A percentile compares a stretch with the other conserved stretches of the same genome.
Evolutionary conservation across 2,888 invertebrate species (phyloP).

Genomic region (Cantharis flavilabris): DNA sequence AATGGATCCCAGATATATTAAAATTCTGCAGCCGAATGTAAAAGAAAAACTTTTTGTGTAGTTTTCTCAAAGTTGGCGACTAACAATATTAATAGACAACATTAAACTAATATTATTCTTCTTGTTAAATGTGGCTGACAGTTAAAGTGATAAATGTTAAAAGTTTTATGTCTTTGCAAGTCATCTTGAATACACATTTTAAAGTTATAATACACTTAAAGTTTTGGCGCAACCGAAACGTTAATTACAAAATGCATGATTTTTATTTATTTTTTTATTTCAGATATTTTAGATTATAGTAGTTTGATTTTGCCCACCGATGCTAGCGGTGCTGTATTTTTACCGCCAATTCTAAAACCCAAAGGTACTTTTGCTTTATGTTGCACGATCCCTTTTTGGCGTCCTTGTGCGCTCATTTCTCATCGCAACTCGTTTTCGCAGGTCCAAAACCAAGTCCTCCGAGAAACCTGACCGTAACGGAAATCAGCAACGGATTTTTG

Average conservation of each 20-base stretch:
- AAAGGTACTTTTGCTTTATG: conserved; percentile 60
- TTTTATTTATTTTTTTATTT: conserved; percentile 54
- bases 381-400: not conserved
- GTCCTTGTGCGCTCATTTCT: not conserved
- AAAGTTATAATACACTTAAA: conserved; percentile 15
- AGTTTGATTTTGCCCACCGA: conserved; percentile 77
- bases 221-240: conserved; percentile 10
- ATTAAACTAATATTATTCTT: conserved; percentile 26
- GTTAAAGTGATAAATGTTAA: conserved; percentile 25
- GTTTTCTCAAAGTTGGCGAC: not conserved
- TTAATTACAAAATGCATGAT: conserved; percentile 34
- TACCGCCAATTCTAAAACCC: conserved; percentile 71
- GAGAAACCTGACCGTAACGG: conserved; percentile 86
- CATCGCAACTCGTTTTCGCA: conserved; percentile 47
- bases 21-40: not conserved
- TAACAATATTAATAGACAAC: conserved; percentile 6
- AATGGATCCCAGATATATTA: not conserved
- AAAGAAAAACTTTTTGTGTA: not conserved
- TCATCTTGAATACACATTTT: conserved; percentile 16
- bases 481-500: conserved; percentile 87
- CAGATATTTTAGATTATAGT: conserved; percentile 76
- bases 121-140: conserved; percentile 18
- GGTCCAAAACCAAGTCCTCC: conserved; percentile 93
- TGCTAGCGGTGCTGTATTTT: conserved; percentile 71
- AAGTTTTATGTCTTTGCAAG: conserved; percentile 25